Percentiles rank a stretch among this genome's conserved stretches.
These are phyloP conservation scores for Stictocephala bisonia DNA, from an alignment of 2,888 invertebrate species.

Conservation along the genomic window DNA sequence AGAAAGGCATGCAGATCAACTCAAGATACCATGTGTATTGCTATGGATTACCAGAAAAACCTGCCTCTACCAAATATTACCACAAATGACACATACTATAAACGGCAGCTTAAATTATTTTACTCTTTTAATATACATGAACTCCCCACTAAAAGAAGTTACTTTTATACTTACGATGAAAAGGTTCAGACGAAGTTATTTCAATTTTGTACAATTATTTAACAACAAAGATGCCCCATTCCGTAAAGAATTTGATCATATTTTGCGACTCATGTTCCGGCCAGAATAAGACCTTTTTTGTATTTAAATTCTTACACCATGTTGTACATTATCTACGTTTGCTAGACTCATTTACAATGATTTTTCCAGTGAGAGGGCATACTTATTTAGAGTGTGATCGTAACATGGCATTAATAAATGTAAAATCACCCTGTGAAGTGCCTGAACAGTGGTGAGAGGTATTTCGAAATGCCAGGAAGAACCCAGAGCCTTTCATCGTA, in stretches of 20 bases:
- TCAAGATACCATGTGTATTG: conserved; percentile 4
- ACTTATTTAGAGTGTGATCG: conserved; percentile 37
- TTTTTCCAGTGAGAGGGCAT: conserved; percentile 32
- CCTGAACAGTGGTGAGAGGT: conserved; percentile 34
- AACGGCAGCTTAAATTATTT: conserved; percentile 25
- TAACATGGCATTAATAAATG: conserved; percentile 37
- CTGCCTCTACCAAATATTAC: conserved; percentile 35
- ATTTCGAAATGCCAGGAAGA: not conserved
- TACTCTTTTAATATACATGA: conserved; percentile 34
- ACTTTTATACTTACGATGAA: conserved; percentile 34
- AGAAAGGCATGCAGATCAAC: conserved; percentile 12
- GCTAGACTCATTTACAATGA: conserved; percentile 10
- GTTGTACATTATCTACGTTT: not conserved
- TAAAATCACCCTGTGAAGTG: conserved; percentile 7
- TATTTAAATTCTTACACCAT: conserved; percentile 19
- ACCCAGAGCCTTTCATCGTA: conserved; percentile 17
- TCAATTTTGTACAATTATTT: conserved; percentile 25
- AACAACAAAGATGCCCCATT: not conserved
- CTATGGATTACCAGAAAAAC: conserved; percentile 38
- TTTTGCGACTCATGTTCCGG: conserved; percentile 42
- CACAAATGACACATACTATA: conserved; percentile 40
- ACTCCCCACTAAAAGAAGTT: not conserved
- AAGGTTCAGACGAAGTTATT: conserved; percentile 41
- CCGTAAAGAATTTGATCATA: conserved; percentile 10
- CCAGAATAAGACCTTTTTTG: conserved; percentile 36